Percentiles rank a stretch among this genome's conserved stretches.
Evolutionary conservation across 2,113 vertebrate genomes (phyloP).

Genomic region (Semnopithecus entellus): DNA sequence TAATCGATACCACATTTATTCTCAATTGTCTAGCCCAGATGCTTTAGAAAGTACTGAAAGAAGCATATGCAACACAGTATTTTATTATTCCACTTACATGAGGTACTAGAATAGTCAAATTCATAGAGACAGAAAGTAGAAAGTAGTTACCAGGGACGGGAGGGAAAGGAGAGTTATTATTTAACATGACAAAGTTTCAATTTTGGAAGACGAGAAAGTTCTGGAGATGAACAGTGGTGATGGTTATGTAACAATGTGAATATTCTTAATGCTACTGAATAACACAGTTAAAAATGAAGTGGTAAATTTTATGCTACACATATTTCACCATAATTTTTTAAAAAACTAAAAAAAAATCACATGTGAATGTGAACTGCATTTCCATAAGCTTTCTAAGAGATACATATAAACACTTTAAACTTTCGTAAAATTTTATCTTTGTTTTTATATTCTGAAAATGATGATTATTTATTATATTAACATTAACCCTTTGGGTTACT

Average conservation of each 20-base stretch:
- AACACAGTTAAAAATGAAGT: background rate
- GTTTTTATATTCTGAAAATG: background rate
- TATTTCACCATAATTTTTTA: background rate
- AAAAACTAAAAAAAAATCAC: background rate
- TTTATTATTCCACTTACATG: background rate
- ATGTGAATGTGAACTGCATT: background rate
- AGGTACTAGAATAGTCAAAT: background rate
- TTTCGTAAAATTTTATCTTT: background rate
- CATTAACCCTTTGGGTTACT: background rate
- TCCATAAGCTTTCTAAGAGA: background rate
- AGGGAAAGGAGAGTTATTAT: background rate
- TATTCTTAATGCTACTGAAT: background rate
- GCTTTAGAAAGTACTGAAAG: background rate
- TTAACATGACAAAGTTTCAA: background rate
- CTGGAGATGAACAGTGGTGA: background rate
- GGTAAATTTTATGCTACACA: background rate
- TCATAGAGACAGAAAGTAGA: background rate
- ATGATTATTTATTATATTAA: background rate
- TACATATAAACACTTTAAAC: background rate
- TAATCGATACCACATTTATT: background rate
- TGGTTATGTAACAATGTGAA: background rate
- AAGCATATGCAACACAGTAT: background rate
- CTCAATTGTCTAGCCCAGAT: background rate
- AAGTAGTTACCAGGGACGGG: background rate
- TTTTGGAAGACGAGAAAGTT: background rate